Percentiles rank a stretch among this genome's conserved stretches.
phyloP scores from a whole-genome alignment of 2,797 vertebrate species.

The Etheostoma nigrum region DNA sequence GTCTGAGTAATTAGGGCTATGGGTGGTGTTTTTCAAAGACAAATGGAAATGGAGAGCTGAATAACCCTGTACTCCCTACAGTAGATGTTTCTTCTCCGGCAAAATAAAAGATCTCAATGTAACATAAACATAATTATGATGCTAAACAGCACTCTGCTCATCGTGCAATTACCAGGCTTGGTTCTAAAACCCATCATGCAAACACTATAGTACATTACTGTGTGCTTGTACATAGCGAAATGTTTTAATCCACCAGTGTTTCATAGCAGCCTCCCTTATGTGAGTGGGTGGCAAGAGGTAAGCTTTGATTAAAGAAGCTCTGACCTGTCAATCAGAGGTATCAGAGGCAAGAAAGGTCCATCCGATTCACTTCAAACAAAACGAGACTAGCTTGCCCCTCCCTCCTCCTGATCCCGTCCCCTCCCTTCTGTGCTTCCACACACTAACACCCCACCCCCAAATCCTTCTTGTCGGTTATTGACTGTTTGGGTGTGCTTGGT shows the following conservation, averaged over 20 bases:
- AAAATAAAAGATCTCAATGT: slow-evolving; percentile 64
- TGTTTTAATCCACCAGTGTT: slow-evolving; percentile 31
- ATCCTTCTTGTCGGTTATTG: too few relatives aligned
- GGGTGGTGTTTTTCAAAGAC: slow-evolving; percentile 47
- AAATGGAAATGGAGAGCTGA: slow-evolving; percentile 37
- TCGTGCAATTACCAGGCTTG: slow-evolving; percentile 60
- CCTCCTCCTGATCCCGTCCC: too few relatives aligned
- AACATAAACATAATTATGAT: slow-evolving; percentile 66
- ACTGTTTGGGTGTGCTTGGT: too few relatives aligned
- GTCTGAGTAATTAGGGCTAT: slow-evolving; percentile 37
- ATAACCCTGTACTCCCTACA: slow-evolving; percentile 14
- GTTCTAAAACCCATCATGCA: slow-evolving; percentile 41
- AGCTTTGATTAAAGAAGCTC: slow-evolving; percentile 47
- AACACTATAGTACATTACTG: slow-evolving; percentile 51
- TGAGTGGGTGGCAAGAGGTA: slow-evolving; percentile 31
- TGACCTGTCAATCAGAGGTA: slow-evolving; percentile 67
- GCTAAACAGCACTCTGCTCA: slow-evolving; percentile 68
- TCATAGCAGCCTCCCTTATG: slow-evolving; percentile 20
- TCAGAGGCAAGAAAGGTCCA: slow-evolving; percentile 18
- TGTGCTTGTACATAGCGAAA: slow-evolving; percentile 51
- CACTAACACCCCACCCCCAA: too few relatives aligned
- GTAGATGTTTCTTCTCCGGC: slow-evolving; percentile 42
- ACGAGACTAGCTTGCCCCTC: too few relatives aligned
- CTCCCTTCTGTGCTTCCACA: too few relatives aligned
- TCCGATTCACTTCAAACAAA: not conserved